These are phyloP conservation scores for Yoshiicerus persimilis DNA, from an alignment of 1,140 invertebrate genomes.

Conservation along the genomic window DNA sequence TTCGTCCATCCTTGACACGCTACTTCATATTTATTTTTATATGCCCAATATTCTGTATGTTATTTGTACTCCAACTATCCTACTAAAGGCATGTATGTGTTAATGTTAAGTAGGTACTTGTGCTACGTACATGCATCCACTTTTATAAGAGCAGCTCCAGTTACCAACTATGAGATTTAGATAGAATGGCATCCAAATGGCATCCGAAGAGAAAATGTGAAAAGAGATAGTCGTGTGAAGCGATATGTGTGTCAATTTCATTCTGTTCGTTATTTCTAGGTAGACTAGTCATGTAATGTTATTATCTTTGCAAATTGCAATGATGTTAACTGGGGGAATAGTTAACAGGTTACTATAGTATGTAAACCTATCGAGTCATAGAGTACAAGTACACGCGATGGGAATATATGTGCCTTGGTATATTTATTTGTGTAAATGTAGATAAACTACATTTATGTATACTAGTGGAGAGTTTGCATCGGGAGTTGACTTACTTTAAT, in stretches of 20 bases:
- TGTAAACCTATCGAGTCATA: too few relatives aligned
- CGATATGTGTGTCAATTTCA: not conserved
- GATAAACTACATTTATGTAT: not conserved
- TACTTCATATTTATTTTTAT: too few relatives aligned
- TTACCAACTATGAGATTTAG: not conserved
- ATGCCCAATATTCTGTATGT: too few relatives aligned
- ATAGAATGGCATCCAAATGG: not conserved
- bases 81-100: too few relatives aligned
- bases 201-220: not conserved
- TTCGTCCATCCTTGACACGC: too few relatives aligned
- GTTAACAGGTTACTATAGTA: not conserved
- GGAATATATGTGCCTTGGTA: too few relatives aligned
- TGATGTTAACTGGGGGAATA: not conserved
- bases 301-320: not conserved
- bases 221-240: not conserved
- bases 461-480: too few relatives aligned
- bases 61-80: too few relatives aligned
- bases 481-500: too few relatives aligned
- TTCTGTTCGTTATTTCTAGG: not conserved
- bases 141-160: not conserved
- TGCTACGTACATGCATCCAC: not conserved
- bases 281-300: not conserved
- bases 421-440: not conserved
- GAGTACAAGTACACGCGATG: too few relatives aligned
- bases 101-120: not conserved